Evolutionary conservation across 2,797 vertebrate genomes (phyloP).

Genomic region (Pachyuromys duprasi): DNA sequence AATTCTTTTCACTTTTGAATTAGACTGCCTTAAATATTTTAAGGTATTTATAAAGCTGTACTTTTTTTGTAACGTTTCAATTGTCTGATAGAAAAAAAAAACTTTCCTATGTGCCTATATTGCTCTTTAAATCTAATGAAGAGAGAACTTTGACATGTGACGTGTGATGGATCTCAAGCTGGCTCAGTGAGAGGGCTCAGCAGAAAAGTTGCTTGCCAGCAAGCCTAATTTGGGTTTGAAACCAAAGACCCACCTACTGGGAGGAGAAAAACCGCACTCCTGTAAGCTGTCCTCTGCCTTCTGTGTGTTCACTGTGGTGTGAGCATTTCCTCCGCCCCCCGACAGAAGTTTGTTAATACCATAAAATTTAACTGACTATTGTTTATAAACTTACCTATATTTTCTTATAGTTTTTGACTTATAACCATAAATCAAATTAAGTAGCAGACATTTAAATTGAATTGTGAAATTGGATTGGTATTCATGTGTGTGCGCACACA

Average conservation of each 20-base stretch:
- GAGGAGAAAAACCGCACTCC: neutral
- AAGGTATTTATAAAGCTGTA: constrained; percentile 47
- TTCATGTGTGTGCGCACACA: too few species aligned
- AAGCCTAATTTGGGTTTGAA: neutral
- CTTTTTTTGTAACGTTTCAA: too few species aligned
- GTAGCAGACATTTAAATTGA: constrained; percentile 18
- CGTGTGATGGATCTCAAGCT: neutral
- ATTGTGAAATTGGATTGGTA: constrained; percentile 31
- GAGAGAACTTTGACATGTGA: neutral
- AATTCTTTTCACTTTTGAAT: neutral
- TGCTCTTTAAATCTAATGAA: constrained; percentile 18
- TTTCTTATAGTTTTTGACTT: constrained; percentile 7
- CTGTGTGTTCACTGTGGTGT: neutral
- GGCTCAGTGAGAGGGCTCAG: neutral
- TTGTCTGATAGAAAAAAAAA: neutral
- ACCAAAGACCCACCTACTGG: neutral
- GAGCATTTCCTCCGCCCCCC: neutral
- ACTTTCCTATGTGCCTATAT: neutral
- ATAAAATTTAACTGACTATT: neutral
- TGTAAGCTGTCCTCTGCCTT: too few species aligned
- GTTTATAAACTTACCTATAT: constrained; percentile 3
- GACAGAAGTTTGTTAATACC: neutral
- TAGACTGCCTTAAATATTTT: constrained; percentile 51
- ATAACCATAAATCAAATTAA: constrained; percentile 35
- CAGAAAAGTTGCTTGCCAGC: too few species aligned